These are phyloP conservation scores for Dyspetes luteomarginatus DNA, from an alignment of 2,888 invertebrate species.

Conservation along the genomic window DNA sequence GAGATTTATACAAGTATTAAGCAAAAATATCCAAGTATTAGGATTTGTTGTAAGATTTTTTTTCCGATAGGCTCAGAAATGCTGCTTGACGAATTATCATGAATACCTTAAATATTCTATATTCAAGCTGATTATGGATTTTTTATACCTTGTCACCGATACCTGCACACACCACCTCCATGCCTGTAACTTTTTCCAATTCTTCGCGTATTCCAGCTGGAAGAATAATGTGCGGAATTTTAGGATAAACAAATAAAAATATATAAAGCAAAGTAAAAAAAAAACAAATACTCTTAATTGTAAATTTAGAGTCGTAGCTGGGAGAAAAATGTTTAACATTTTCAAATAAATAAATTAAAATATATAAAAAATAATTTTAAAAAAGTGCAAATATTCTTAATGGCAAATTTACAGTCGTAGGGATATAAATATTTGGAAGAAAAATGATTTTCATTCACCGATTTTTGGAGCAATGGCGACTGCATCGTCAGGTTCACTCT, in stretches of 20 bases:
- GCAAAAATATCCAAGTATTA: too few relatives aligned
- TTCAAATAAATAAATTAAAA: constrained; percentile 23
- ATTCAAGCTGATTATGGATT: too few relatives aligned
- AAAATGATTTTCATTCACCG: constrained; percentile 84
- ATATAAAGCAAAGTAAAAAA: background rate
- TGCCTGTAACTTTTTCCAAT: constrained; percentile 87
- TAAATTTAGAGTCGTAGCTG: too few relatives aligned
- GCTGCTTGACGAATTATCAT: background rate
- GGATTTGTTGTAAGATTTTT: too few relatives aligned
- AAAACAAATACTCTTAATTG: too few relatives aligned
- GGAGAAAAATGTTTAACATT: too few relatives aligned
- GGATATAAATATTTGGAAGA: too few relatives aligned
- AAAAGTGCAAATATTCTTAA: too few relatives aligned
- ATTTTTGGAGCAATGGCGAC: constrained; percentile 88
- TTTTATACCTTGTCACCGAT: constrained; percentile 90
- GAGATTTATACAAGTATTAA: too few relatives aligned
- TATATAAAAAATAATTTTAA: background rate
- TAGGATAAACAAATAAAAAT: constrained; percentile 10
- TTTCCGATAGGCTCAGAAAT: too few relatives aligned
- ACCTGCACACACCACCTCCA: constrained; percentile 89
- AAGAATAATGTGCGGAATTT: background rate
- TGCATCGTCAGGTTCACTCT: constrained; percentile 87
- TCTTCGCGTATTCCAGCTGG: constrained; percentile 87
- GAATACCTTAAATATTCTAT: background rate
- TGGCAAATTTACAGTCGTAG: too few relatives aligned